Percentiles rank a stretch among this genome's conserved stretches.
phyloP scores from a whole-genome alignment of 2,888 invertebrate species.

The Urechis unicinctus region DNA sequence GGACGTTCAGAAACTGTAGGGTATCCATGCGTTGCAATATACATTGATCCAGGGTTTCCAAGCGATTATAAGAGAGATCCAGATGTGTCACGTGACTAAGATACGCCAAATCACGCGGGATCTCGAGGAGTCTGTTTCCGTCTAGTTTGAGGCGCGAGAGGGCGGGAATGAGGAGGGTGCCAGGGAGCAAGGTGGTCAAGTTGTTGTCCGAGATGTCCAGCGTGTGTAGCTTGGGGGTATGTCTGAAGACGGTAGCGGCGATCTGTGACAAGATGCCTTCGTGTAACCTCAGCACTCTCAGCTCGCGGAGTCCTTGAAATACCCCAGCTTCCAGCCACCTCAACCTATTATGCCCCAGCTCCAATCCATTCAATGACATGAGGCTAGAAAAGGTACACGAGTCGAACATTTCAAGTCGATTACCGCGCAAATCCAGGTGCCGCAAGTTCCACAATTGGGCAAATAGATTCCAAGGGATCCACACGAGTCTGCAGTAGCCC shows the following conservation, averaged over 20 bases:
- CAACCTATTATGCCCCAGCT: constrained; percentile 20
- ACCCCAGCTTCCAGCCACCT: constrained; percentile 10
- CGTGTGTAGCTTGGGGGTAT: constrained; percentile 7
- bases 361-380: constrained; percentile 13
- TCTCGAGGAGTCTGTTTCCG: constrained; percentile 17
- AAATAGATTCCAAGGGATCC: constrained; percentile 15
- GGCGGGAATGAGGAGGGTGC: constrained; percentile 16
- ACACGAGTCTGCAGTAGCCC: constrained; percentile 18
- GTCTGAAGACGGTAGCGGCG: constrained; percentile 14
- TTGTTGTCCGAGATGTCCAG: constrained; percentile 19
- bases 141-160: constrained; percentile 18
- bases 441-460: constrained; percentile 21
- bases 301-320: constrained; percentile 17
- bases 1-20: constrained; percentile 17
- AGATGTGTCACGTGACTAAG: constrained; percentile 31
- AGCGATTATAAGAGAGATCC: constrained; percentile 27
- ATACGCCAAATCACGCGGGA: constrained; percentile 31
- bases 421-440: constrained; percentile 21
- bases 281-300: constrained; percentile 14
- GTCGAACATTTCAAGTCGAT: constrained; percentile 16
- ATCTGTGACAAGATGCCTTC: constrained; percentile 17
- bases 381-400: constrained; percentile 18
- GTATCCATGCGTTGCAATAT: constrained; percentile 10
- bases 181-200: constrained; percentile 9
- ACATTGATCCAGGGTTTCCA: constrained; percentile 16